These are phyloP conservation scores for Nowickia ferox DNA, from an alignment of 2,888 invertebrate species.

Conservation along the genomic window DNA sequence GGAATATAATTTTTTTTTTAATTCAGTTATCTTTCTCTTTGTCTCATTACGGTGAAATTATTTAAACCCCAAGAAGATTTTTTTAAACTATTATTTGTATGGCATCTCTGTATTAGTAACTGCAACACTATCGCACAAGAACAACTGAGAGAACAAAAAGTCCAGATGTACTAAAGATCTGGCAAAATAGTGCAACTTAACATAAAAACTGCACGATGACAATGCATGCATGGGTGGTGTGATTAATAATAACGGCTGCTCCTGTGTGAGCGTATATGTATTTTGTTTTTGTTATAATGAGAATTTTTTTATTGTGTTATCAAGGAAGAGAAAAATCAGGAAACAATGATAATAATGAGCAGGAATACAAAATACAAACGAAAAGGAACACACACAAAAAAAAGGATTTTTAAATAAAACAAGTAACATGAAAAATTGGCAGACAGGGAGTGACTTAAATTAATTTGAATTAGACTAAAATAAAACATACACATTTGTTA, in stretches of 20 bases:
- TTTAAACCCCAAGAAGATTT: slow-evolving; percentile 10
- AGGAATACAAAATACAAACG: slow-evolving; percentile 52
- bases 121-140: slow-evolving; percentile 34
- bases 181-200: slow-evolving; percentile 64
- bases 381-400: slow-evolving; percentile 43
- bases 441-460: slow-evolving; percentile 74
- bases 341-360: slow-evolving; percentile 46
- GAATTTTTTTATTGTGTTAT: slow-evolving; percentile 30
- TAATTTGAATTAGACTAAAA: slow-evolving; percentile 64
- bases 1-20: slow-evolving; percentile 15
- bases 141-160: slow-evolving; percentile 39
- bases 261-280: slow-evolving; percentile 9
- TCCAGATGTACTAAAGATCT: slow-evolving; percentile 61
- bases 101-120: slow-evolving; percentile 57
- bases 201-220: slow-evolving; percentile 63
- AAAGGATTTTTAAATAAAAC: slow-evolving; percentile 52
- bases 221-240: slow-evolving; percentile 61
- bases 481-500: slow-evolving; percentile 62
- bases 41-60: slow-evolving; percentile 22
- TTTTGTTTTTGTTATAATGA: slow-evolving; percentile 32
- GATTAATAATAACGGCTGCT: slow-evolving; percentile 46
- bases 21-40: slow-evolving; percentile 11
- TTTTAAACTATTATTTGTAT: slow-evolving; percentile 17
- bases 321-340: slow-evolving; percentile 41
- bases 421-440: slow-evolving; percentile 65